These are phyloP conservation scores for Apodemus sylvaticus DNA, from an alignment of 2,113 vertebrate genomes.

Conservation along the genomic window DNA sequence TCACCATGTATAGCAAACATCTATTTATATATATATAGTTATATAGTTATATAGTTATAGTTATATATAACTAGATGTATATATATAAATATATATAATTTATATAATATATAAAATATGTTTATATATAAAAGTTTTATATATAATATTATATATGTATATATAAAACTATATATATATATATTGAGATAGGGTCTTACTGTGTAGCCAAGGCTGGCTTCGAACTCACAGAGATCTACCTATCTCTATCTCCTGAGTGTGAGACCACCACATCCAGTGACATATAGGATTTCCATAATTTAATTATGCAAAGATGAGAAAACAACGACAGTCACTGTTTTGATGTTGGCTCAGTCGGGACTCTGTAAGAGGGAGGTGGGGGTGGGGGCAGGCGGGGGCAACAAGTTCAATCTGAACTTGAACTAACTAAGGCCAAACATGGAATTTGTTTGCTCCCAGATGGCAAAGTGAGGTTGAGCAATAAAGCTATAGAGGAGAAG, in stretches of 20 bases:
- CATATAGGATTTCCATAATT: background rate
- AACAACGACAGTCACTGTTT: background rate
- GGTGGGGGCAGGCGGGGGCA: too few species aligned
- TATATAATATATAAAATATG: too few species aligned
- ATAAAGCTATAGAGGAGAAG: background rate
- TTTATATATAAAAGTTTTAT: too few species aligned
- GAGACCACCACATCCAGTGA: background rate
- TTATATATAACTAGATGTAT: too few species aligned
- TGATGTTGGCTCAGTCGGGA: background rate
- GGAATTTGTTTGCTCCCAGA: constrained; percentile 24
- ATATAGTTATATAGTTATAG: too few species aligned
- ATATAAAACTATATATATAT: too few species aligned
- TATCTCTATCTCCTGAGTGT: background rate
- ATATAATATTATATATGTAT: too few species aligned
- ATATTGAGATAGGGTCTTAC: background rate
- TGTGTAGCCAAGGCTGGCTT: background rate
- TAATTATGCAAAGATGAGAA: background rate
- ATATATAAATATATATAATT: too few species aligned
- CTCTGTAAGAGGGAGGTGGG: background rate
- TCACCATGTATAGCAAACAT: too few species aligned
- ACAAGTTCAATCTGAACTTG: constrained; percentile 2
- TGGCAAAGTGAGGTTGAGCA: constrained; percentile 1
- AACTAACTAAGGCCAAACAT: background rate
- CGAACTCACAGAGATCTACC: background rate
- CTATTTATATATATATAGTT: too few species aligned